These are phyloP conservation scores for Echinometra lucunter DNA, from an alignment of 53 echinoderm and acorn worm species.

Conservation along the genomic window DNA sequence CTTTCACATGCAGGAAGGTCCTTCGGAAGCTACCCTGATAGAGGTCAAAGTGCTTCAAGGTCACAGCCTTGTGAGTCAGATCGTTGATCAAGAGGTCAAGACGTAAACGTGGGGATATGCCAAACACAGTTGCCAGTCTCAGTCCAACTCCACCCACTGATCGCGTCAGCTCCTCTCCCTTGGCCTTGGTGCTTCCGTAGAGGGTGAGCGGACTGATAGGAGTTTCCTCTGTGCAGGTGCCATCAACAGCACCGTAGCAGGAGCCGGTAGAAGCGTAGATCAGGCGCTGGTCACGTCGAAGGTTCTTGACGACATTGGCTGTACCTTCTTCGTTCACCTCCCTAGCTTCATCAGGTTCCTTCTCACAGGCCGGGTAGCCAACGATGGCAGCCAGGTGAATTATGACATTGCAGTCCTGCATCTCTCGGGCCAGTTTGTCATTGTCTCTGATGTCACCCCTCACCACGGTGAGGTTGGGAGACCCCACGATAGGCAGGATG, in stretches of 20 bases:
- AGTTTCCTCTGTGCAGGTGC: conserved; percentile 84
- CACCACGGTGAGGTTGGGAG: conserved; percentile 76
- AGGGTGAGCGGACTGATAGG: conserved; percentile 85
- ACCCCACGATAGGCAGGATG: conserved; percentile 69
- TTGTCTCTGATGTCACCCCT: conserved; percentile 76
- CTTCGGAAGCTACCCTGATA: conserved; percentile 85
- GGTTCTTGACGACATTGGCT: conserved; percentile 72
- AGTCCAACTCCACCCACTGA: conserved; percentile 82
- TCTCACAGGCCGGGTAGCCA: conserved; percentile 90
- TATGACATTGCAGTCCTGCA: conserved; percentile 77
- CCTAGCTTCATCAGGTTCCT: conserved; percentile 78
- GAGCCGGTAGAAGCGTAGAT: conserved; percentile 89
- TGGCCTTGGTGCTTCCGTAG: conserved; percentile 86
- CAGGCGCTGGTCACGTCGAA: conserved; percentile 73
- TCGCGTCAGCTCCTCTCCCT: conserved; percentile 78
- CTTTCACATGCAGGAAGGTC: conserved; percentile 87
- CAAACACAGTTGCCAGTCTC: conserved; percentile 89
- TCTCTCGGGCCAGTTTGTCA: conserved; percentile 67
- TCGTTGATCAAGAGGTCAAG: conserved; percentile 89
- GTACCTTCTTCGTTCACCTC: conserved; percentile 84
- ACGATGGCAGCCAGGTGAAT: conserved; percentile 92
- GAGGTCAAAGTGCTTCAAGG: conserved; percentile 74
- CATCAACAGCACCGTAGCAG: conserved; percentile 87
- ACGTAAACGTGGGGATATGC: conserved; percentile 82
- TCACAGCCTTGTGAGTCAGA: conserved; percentile 80